Evolutionary conservation across 1,140 invertebrate species (phyloP).

Genomic region (Cyclina sinensis): DNA sequence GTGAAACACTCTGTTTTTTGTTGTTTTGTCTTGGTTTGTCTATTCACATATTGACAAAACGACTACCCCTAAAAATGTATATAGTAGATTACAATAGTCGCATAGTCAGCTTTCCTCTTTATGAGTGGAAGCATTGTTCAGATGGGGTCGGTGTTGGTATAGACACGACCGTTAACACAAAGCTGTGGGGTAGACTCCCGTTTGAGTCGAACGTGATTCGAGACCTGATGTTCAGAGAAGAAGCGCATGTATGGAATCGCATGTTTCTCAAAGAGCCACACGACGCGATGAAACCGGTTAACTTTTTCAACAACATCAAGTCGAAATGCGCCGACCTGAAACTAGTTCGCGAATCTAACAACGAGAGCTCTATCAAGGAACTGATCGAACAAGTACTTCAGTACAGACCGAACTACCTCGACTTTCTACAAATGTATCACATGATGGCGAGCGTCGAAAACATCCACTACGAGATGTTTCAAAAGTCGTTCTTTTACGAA

Average conservation of each 20-base stretch:
- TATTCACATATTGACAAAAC: too few species aligned
- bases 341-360: not conserved
- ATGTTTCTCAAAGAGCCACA: conserved; percentile 14
- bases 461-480: conserved; percentile 36
- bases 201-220: conserved; percentile 11
- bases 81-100: conserved; percentile 22
- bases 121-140: not conserved
- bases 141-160: not conserved
- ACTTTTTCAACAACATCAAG: conserved; percentile 20
- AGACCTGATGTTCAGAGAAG: conserved; percentile 1
- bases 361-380: not conserved
- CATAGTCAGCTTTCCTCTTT: not conserved
- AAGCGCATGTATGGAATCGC: not conserved
- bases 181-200: conserved; percentile 8
- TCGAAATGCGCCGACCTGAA: not conserved
- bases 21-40: too few species aligned
- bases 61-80: conserved; percentile 28
- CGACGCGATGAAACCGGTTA: conserved; percentile 29
- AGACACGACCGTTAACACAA: conserved; percentile 21
- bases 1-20: too few species aligned
- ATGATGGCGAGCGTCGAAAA: conserved; percentile 1
- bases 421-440: conserved; percentile 33
- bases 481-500: conserved; percentile 35
- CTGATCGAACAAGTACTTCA: not conserved
- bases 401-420: conserved; percentile 10